These are phyloP conservation scores for Drosophila chauvacae DNA, from an alignment of 1,140 invertebrate species.

Conservation along the genomic window DNA sequence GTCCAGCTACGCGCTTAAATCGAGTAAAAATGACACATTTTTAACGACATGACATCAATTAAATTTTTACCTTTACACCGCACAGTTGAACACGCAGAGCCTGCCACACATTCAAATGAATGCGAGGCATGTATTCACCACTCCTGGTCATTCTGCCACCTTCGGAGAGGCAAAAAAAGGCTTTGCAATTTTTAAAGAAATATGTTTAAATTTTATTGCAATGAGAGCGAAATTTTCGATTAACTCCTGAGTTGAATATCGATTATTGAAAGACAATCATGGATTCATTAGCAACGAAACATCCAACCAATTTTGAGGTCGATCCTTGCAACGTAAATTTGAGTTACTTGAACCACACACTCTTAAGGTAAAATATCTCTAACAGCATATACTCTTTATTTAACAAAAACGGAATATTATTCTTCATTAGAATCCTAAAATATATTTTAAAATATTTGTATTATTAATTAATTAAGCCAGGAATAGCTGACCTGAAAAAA, in stretches of 20 bases:
- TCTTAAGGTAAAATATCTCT: no score
- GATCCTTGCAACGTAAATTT: no score
- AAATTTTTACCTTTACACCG: constrained; percentile 66
- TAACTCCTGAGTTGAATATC: background rate
- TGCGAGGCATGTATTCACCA: background rate
- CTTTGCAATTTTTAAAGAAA: background rate
- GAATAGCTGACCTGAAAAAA: no score
- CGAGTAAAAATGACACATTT: constrained; percentile 54
- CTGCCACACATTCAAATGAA: constrained; percentile 34
- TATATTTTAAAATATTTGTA: background rate
- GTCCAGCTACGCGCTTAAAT: constrained; percentile 41
- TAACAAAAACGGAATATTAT: no score
- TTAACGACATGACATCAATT: constrained; percentile 77
- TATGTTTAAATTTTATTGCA: background rate
- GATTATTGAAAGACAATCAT: background rate
- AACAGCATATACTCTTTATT: no score
- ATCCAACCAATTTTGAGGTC: background rate
- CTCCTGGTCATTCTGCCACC: background rate
- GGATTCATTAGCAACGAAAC: background rate
- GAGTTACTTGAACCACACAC: no score
- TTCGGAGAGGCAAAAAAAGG: background rate
- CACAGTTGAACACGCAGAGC: constrained; percentile 12
- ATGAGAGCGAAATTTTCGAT: background rate
- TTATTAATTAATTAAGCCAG: background rate
- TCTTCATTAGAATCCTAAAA: background rate